Evolutionary conservation across 1,140 invertebrate species (phyloP), one percentile per base, ranked within the genome.

Genomic region (Neuroterus valhalla): DNA sequence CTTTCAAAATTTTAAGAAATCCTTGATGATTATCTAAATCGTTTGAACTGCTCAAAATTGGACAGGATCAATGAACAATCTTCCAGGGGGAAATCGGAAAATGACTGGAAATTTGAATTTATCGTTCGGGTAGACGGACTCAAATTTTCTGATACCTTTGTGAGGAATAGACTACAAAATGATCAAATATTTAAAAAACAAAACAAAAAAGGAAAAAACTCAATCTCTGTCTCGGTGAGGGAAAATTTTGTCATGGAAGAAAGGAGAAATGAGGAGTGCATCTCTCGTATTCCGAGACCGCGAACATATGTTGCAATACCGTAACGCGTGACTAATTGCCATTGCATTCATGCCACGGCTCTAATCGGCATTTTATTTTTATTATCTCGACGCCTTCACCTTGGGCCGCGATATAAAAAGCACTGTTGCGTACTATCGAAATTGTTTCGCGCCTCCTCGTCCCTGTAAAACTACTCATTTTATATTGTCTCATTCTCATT

Each of bases 321-420:
- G 55, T 62, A 23, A 62, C 55, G 55, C 55, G 55, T 38, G 55
- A 62, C 55, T 62, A 62, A 62, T 62, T 62, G 55, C 55, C 14
- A 62, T 31, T 62, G 55, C 55, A 62, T 62, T 23, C 55, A 62
- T 62, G 55, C 55, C 55, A 62, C 31, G 55, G 55, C 55, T 62
- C 55, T 62, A 62, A 62, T 62, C 55, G 55, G 6, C 55, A 62
- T 62, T 62, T 62, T 62, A 62, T 62, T 62, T 62, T 62, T 62
- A 62, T 62, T 62, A 62, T 62, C 21, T 62, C 26, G 55, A 62
- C 31, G 26, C 55, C 55, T 62, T 62, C 55, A 62, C 55, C 55
- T 62, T 62, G 55, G 31, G n/a, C 31, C 31, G 55, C 26, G 55
- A 31, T 62, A 55, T 55, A 55, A 55, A 55, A 55, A 55, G 21